Conservation (phyloP, 2,888 invertebrate genomes). For the Eutolmus rufibarbis region DNA sequence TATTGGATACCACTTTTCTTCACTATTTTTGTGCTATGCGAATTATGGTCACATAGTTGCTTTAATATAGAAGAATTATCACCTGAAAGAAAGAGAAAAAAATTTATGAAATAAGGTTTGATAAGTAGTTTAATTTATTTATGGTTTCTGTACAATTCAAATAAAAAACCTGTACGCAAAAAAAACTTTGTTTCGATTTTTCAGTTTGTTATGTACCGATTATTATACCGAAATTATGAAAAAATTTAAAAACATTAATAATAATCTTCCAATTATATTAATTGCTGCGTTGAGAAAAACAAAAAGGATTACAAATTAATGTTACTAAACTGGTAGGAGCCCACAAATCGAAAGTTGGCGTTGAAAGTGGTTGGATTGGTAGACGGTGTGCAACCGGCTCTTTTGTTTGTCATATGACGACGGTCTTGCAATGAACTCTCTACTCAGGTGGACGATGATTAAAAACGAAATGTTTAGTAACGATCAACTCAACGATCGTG, state of each 20-base stretch:
- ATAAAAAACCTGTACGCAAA: no score
- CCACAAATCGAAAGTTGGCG: background rate
- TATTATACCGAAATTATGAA: background rate
- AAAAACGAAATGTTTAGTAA: background rate
- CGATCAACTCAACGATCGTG: background rate
- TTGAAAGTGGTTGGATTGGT: background rate
- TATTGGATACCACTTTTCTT: no score
- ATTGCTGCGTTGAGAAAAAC: background rate
- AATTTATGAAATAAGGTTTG: no score
- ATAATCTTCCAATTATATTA: background rate
- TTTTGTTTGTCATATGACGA: background rate
- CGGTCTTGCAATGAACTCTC: background rate
- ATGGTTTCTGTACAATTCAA: no score
- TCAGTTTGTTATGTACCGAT: no score
- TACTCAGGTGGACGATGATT: background rate
- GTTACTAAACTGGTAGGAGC: background rate
- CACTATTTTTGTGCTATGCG: no score
- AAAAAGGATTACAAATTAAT: background rate
- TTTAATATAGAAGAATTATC: no score
- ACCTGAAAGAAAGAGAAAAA: no score
- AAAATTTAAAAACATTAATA: background rate
- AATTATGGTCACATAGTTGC: no score
- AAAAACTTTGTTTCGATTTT: no score
- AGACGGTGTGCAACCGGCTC: background rate
- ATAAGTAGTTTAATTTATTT: no score